Conservation (phyloP, 2,888 invertebrate species). For the Spodoptera picta region DNA sequence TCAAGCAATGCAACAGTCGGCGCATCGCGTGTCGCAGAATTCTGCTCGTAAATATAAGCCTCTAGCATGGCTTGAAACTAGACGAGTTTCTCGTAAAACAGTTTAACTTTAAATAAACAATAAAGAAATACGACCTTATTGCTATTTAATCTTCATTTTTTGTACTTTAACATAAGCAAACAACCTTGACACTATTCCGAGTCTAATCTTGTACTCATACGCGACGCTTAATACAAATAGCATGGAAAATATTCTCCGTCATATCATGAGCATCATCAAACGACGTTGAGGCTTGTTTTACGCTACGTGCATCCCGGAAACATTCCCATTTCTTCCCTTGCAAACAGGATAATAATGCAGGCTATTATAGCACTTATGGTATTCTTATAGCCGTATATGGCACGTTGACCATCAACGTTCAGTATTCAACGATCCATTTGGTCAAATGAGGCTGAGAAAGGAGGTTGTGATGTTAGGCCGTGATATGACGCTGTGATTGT, state of each 20-base stretch:
- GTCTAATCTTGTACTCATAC: too few species aligned
- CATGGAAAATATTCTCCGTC: background rate
- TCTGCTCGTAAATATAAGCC: too few species aligned
- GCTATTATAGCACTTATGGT: background rate
- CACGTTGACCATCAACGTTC: conserved; percentile 4
- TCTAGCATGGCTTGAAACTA: too few species aligned
- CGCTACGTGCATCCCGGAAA: background rate
- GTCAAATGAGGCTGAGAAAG: background rate
- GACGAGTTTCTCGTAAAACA: too few species aligned
- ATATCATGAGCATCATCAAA: background rate
- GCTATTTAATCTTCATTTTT: too few species aligned
- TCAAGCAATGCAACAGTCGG: too few species aligned
- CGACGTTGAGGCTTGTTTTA: background rate
- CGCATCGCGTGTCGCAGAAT: too few species aligned
- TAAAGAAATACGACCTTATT: too few species aligned
- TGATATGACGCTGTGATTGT: background rate
- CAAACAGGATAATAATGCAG: background rate
- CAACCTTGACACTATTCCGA: too few species aligned
- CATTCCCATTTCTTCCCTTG: background rate
- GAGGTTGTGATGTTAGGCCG: background rate
- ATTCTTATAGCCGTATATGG: conserved; percentile 1
- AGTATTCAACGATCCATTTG: conserved; percentile 3
- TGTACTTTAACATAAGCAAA: too few species aligned
- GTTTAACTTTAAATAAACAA: too few species aligned
- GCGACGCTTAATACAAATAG: too few species aligned